phyloP scores from a whole-genome alignment of 2,113 vertebrate genomes.

The Ptilorrhoa leucosticta region DNA sequence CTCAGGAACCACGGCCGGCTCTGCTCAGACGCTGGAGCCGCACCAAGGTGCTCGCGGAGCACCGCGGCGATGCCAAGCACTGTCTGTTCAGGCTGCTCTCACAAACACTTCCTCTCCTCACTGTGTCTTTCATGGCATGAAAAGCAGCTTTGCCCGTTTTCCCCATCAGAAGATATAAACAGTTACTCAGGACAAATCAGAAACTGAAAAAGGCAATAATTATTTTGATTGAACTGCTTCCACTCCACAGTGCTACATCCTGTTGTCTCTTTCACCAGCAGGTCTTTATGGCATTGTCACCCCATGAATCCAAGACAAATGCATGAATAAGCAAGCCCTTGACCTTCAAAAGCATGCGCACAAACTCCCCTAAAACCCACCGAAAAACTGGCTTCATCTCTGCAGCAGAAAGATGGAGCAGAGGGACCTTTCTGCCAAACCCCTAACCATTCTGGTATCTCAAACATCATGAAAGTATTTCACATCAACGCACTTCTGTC shows the following conservation, averaged over 20 bases:
- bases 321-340: not conserved
- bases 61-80: fast-evolving
- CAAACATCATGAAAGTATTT: not conserved
- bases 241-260: not conserved
- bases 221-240: not conserved
- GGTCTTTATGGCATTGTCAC: not conserved
- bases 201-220: not conserved
- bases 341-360: not conserved
- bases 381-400: not conserved
- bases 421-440: not conserved
- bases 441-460: not conserved
- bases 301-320: not conserved
- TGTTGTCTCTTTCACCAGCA: not conserved
- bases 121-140: not conserved
- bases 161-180: not conserved
- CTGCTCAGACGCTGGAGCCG: fast-evolving
- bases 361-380: not conserved
- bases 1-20: fast-evolving
- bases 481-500: not conserved
- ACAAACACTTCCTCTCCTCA: not conserved
- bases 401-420: not conserved
- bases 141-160: not conserved
- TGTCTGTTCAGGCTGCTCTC: not conserved
- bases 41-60: fast-evolving
- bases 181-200: not conserved